These are phyloP conservation scores for Scolanthus callimorphus DNA, from an alignment of 92 coral and sea anemone genomes.

Conservation along the genomic window DNA sequence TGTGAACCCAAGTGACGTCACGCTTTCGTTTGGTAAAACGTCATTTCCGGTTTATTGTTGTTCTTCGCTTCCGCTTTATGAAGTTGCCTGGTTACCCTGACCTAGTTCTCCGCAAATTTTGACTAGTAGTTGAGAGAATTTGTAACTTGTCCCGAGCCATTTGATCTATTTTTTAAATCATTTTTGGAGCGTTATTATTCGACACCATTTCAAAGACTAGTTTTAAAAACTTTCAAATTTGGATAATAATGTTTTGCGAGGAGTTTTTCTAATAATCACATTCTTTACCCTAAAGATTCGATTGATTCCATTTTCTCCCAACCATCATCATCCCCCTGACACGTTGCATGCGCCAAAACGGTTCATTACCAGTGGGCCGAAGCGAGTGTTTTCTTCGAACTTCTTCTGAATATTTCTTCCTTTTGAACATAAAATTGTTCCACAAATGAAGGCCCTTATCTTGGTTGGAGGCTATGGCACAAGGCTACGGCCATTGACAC, in stretches of 20 bases:
- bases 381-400: neutral
- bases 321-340: conserved; percentile 27
- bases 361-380: neutral
- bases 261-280: too few species aligned
- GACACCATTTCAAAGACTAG: too few species aligned
- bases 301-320: neutral
- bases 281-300: too few species aligned
- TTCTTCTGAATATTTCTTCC: too few species aligned
- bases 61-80: neutral
- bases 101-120: too few species aligned
- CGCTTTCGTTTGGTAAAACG: neutral
- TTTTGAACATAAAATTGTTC: too few species aligned
- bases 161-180: too few species aligned
- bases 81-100: conserved; percentile 1
- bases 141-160: too few species aligned
- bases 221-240: too few species aligned
- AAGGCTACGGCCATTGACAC: conserved; percentile 87
- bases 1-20: conserved; percentile 62
- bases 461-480: conserved; percentile 99
- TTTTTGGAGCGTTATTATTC: too few species aligned
- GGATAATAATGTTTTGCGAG: too few species aligned
- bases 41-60: conserved; percentile 45
- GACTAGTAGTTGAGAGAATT: too few species aligned
- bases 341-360: conserved; percentile 56
- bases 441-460: conserved; percentile 88